Base-by-base conservation (phyloP, 2,888 invertebrate species). In the Spodoptera exigua region DNA sequence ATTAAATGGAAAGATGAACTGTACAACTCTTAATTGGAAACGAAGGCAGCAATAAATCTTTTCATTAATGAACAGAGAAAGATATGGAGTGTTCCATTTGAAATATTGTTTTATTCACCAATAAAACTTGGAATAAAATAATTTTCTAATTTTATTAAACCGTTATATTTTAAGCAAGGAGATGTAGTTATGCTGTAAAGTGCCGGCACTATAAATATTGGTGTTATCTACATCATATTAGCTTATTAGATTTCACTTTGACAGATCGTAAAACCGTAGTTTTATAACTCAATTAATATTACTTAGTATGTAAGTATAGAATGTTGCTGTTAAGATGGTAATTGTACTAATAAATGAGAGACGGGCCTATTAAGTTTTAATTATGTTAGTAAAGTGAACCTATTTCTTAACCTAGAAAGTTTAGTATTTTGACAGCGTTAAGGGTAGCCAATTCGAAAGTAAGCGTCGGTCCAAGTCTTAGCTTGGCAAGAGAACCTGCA, bases 211-310 rank as follows among this genome's bases (percentile, higher is more conserved):
- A 69, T 72, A 69, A 74, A 72, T 74, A 72, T 61, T 60, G 41
- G 32, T 54, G 44, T 52, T 76, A 72, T 76, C 69, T 59, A 13
- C 59, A 61, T 59, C 66, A 54, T 64, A 76, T 74, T 55, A 66
- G 60, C 57, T 62, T 70, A 61, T 72, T 69, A 61, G 61, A 61
- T 70, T 74, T 67, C 64, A 63, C 60, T 61, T 65, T 61, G 67
- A 63, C 67, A 61, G 66, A 49, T 77, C 59, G 46, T 76, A 72
- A 77, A 77, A 41, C 43, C 40, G 51, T 41, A 16, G 43, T 65
- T 76, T 76, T 77, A 76, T 60, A 77, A 70, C 77, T 74, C 14
- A 68, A 75, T 75, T 62, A 70, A 72, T 76, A 65, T 72, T 67
- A 74, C 77, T 70, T 65, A 74, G 66, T 74, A 56, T 43, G 43